phyloP scores from a whole-genome alignment of 2,797 vertebrate genomes.

The Pteropus rufus region DNA sequence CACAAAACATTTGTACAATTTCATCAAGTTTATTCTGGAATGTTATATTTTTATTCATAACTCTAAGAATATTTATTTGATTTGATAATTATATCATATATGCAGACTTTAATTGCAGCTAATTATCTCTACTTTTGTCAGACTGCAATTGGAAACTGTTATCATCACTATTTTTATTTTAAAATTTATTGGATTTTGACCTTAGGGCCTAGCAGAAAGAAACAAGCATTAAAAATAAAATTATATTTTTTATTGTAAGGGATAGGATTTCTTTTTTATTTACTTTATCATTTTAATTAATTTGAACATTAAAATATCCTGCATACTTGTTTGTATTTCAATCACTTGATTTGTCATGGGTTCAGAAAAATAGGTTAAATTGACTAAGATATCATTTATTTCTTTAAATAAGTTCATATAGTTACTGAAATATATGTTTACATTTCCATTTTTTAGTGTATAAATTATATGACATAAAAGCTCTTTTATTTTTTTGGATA shows the following conservation, averaged over 20 bases:
- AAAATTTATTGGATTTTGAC: neutral
- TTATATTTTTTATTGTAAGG: neutral
- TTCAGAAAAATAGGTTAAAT: neutral
- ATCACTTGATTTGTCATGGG: neutral
- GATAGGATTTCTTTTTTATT: neutral
- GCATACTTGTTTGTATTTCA: neutral
- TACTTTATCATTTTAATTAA: neutral
- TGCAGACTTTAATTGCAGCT: neutral
- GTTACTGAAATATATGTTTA: neutral
- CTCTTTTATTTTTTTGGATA: neutral
- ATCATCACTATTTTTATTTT: neutral
- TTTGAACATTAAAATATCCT: neutral
- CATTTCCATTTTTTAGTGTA: neutral
- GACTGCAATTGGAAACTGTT: neutral
- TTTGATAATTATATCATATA: neutral
- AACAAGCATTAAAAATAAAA: neutral
- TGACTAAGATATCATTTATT: neutral
- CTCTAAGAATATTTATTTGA: neutral
- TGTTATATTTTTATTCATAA: neutral
- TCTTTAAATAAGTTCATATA: neutral
- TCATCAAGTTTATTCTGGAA: neutral
- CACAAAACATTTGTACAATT: neutral
- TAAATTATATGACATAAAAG: neutral
- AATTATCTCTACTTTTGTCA: neutral
- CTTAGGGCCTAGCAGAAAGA: neutral